Base-by-base conservation (phyloP, 2,797 vertebrate genomes). In the Liparis tanakae region DNA sequence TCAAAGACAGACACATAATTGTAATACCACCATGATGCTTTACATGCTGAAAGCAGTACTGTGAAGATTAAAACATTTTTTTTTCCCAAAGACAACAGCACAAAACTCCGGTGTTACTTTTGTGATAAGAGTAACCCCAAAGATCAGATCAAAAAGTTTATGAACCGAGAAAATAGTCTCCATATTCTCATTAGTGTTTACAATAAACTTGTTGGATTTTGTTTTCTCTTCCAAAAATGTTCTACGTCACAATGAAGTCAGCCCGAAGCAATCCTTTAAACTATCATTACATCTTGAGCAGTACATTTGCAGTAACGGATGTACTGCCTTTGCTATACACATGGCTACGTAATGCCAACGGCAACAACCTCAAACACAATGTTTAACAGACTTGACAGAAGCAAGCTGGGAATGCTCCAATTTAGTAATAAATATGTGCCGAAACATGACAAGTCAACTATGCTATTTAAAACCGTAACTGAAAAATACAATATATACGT, bases 321-420 rank as follows among this genome's bases (percentile, higher is more conserved):
- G 44, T n/a, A 51, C 13, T 33, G 44, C 37, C 10, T 56, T 48
- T 69, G 37, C 36, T 14, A 39, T 44, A 36, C n/a, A 59, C 18
- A 63, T 7, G 13, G 14, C 6, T 7, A 3, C 46, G 15, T 41
- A 15, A 41, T 15, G 2, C 6, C 14, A 50, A 50, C 9, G n/a
- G 10, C 50, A 12, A 51, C 20, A 22, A 54, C 36, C 48, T 55
- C 17, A 50, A 70, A 62, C 54, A 70, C 3, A 30, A 44, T 33
- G 56, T 43, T 79, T 58, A 71, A 77, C 68, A 53, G 17, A 20
- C 48, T 51, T 41, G 37, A 12, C 2, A 10, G 34, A 56, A 48
- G 18, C 3, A 9, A 8, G 34, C 5, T 30, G 9, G 39, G 13
- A 81, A 67, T 4, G 61, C 41, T 73, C 37, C 3, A 54, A 30